Evolutionary conservation across 2,797 vertebrate species (phyloP).

Genomic region (Squalus acanthias): DNA sequence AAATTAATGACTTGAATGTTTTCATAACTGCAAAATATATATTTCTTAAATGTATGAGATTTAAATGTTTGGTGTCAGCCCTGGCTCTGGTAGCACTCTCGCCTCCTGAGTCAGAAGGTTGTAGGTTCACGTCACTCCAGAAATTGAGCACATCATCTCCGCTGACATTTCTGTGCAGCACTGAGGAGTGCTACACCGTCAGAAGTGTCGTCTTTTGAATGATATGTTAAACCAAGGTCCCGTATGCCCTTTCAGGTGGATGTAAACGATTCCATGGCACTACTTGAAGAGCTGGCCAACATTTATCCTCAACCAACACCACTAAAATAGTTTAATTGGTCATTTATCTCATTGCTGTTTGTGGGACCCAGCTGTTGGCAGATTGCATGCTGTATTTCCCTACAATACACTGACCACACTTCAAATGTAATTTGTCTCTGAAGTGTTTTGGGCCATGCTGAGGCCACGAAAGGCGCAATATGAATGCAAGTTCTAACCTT

Average conservation of each 20-base stretch:
- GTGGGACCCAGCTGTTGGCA: not conserved
- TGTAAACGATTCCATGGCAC: not conserved
- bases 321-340: not conserved
- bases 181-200: not conserved
- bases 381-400: not conserved
- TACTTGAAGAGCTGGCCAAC: not conserved
- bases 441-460: not conserved
- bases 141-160: not conserved
- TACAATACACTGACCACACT: not conserved
- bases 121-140: not conserved
- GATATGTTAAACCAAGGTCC: not conserved
- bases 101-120: not conserved
- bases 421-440: not conserved
- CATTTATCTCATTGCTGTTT: not conserved
- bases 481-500: not conserved
- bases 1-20: not conserved
- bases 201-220: not conserved
- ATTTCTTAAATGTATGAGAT: not conserved
- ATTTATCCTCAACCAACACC: not conserved
- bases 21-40: not conserved
- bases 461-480: not conserved
- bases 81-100: not conserved
- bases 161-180: not conserved
- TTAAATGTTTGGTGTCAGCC: not conserved
- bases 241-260: too few relatives aligned